Conservation (phyloP, 2,888 invertebrate species). For the Sarcophaga rosellei region DNA sequence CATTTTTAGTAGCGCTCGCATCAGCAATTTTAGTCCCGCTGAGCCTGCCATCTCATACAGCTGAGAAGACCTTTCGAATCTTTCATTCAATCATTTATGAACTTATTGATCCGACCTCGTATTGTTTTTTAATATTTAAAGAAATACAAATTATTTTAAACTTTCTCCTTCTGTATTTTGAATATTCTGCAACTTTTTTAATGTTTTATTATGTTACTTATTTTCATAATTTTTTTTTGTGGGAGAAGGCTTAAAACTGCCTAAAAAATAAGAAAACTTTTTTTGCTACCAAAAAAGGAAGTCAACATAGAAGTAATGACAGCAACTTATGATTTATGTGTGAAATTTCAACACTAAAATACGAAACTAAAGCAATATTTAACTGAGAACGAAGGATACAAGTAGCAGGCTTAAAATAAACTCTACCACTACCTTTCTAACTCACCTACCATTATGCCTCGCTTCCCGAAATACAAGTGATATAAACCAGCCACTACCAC, state of each 20-base stretch:
- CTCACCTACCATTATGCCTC: neutral
- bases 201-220: neutral
- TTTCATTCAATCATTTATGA: too few relatives aligned
- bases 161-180: neutral
- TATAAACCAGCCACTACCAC: neutral
- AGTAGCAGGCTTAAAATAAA: slow-evolving; percentile 61
- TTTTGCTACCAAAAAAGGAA: slow-evolving; percentile 15
- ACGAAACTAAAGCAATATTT: slow-evolving; percentile 65
- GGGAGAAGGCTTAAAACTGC: slow-evolving; percentile 34
- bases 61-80: too few relatives aligned
- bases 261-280: slow-evolving; percentile 34
- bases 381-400: slow-evolving; percentile 55
- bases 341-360: slow-evolving; percentile 66
- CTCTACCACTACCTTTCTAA: neutral
- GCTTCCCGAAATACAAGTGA: neutral
- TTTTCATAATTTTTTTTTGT: neutral
- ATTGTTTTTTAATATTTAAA: too few relatives aligned
- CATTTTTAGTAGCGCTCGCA: too few relatives aligned
- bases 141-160: neutral
- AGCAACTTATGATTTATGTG: slow-evolving; percentile 65
- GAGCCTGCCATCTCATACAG: too few relatives aligned
- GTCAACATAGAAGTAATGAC: slow-evolving; percentile 13
- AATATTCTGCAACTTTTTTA: too few relatives aligned
- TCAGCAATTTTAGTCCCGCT: too few relatives aligned
- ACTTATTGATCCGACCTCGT: too few relatives aligned